phyloP scores from a whole-genome alignment of 2,797 vertebrate genomes.

The Halcyon smyrnensis region DNA sequence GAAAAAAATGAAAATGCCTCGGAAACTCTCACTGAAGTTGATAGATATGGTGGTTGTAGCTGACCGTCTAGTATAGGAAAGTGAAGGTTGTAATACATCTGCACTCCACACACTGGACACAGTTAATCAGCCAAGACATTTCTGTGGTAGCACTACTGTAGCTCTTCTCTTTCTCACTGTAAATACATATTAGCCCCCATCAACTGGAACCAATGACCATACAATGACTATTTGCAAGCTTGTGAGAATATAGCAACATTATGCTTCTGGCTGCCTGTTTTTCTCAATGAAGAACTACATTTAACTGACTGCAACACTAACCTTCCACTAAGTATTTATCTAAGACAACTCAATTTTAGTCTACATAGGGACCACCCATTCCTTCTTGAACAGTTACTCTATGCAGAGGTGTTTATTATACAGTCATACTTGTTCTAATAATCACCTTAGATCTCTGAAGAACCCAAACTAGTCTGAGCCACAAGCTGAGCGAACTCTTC shows the following conservation, averaged over 20 bases:
- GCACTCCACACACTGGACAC: neutral
- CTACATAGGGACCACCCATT: neutral
- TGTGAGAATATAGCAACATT: neutral
- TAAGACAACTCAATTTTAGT: neutral
- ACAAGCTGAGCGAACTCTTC: neutral
- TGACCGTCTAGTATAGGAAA: neutral
- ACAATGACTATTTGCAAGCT: neutral
- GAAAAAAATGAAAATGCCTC: neutral
- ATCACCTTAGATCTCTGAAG: neutral
- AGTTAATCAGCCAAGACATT: neutral
- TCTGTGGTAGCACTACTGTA: neutral
- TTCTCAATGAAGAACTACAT: neutral
- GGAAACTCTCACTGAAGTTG: neutral
- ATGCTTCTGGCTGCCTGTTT: neutral
- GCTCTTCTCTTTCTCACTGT: neutral
- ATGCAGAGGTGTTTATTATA: neutral
- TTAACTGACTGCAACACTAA: neutral
- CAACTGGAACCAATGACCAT: neutral
- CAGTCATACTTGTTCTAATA: neutral
- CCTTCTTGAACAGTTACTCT: neutral
- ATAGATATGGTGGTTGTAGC: neutral
- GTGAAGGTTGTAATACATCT: neutral
- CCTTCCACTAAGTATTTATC: neutral
- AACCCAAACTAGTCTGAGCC: neutral
- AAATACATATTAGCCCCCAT: neutral